Evolutionary conservation across 2,888 invertebrate genomes (phyloP).

Genomic region (Pandemis heparana): DNA sequence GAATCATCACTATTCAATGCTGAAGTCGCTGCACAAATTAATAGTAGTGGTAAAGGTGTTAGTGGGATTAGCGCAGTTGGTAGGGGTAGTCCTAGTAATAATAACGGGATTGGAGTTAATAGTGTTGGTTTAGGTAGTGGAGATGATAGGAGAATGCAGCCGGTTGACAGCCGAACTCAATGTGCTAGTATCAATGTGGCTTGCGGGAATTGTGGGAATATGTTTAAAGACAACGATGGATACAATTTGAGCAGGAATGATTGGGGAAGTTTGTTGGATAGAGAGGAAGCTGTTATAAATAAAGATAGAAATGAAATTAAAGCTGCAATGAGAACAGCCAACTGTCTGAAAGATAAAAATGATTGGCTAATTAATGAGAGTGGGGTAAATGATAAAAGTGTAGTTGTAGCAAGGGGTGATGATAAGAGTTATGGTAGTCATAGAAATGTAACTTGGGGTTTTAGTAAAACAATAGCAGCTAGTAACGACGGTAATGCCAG

Average conservation of each 20-base stretch:
- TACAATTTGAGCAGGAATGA: not conserved
- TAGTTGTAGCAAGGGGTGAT: not conserved
- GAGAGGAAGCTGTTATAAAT: not conserved
- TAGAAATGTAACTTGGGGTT: not conserved
- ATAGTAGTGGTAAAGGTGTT: too few relatives aligned
- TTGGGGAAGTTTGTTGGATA: not conserved
- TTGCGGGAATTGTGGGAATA: too few relatives aligned
- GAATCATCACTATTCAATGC: too few relatives aligned
- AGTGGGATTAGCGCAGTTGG: too few relatives aligned
- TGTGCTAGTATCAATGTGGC: too few relatives aligned
- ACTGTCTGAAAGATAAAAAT: not conserved
- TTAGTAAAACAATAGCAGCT: not conserved
- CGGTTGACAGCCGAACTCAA: not conserved
- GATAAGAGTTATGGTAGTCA: not conserved
- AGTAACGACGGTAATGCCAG: not conserved
- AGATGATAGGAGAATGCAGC: not conserved
- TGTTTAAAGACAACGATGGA: not conserved
- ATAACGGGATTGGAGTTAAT: too few relatives aligned
- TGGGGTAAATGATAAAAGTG: too few relatives aligned
- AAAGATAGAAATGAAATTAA: too few relatives aligned
- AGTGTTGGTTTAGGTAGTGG: too few relatives aligned
- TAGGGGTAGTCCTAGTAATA: too few relatives aligned
- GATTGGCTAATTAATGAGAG: not conserved
- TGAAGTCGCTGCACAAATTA: too few relatives aligned
- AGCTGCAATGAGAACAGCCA: not conserved